Percentiles rank a stretch among this genome's conserved stretches.
Conservation (phyloP, 2,113 vertebrate genomes). For the Terrapene triunguis region DNA sequence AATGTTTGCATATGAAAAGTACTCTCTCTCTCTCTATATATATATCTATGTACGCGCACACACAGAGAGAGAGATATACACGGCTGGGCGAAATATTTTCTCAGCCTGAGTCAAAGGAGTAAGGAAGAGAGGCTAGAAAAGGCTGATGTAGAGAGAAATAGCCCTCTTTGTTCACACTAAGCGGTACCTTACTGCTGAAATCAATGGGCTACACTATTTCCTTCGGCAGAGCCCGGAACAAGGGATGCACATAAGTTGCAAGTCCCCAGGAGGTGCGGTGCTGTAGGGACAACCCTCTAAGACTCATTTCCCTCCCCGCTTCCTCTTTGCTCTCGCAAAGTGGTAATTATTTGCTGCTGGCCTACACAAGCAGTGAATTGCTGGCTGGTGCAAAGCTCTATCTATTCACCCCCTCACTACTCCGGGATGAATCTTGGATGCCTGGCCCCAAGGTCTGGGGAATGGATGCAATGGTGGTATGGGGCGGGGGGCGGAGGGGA, state of each 20-base stretch:
- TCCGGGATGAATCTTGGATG: background rate
- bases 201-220: background rate
- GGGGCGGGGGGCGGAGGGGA: background rate
- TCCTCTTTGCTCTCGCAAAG: background rate
- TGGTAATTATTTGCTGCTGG: background rate
- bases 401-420: background rate
- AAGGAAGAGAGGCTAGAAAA: background rate
- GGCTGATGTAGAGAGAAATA: background rate
- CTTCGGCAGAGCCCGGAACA: background rate
- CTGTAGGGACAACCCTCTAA: background rate
- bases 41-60: fast-evolving
- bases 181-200: background rate
- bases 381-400: background rate
- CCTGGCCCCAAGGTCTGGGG: background rate
- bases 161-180: background rate
- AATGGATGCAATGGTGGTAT: background rate
- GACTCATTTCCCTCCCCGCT: background rate
- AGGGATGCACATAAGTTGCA: background rate
- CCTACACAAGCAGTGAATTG: background rate
- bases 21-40: fast-evolving
- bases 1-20: background rate
- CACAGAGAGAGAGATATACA: fast-evolving
- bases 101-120: background rate
- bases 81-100: background rate
- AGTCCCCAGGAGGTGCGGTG: background rate